Percentiles rank a stretch among this genome's conserved stretches.
Conservation (phyloP, 2,113 vertebrate genomes). For the Muntiacus muntjak region DNA sequence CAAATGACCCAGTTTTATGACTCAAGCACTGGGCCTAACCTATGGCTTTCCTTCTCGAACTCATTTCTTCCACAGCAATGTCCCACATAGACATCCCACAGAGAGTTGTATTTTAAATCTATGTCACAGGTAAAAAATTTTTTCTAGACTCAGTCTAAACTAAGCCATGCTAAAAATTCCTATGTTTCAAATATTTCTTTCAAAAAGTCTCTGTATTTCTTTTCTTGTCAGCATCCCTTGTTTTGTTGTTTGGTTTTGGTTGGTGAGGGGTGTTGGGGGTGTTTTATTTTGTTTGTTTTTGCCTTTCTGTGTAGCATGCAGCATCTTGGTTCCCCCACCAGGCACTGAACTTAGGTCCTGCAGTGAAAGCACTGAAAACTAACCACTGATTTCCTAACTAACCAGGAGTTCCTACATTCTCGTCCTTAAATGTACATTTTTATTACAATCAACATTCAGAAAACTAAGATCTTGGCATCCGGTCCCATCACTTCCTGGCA, state of each 20-base stretch:
- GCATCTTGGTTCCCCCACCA: background rate
- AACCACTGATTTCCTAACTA: background rate
- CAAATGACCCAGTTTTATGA: background rate
- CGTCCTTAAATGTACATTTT: background rate
- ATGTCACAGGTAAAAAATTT: background rate
- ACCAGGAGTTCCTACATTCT: background rate
- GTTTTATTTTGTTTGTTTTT: background rate
- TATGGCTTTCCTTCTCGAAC: background rate
- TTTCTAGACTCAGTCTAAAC: background rate
- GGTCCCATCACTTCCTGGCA: background rate
- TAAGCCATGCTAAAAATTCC: background rate
- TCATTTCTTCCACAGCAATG: background rate
- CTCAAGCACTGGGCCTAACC: background rate
- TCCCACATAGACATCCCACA: background rate
- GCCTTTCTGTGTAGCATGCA: background rate
- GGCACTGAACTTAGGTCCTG: fast-evolving
- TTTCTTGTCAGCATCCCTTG: background rate
- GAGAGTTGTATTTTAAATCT: background rate
- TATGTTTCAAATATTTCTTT: background rate
- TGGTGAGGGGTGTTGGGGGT: background rate
- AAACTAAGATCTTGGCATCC: background rate
- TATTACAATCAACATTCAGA: background rate
- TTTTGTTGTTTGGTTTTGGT: background rate
- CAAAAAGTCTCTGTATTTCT: background rate
- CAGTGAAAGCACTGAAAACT: background rate